Percentiles rank a stretch among this genome's conserved stretches.
Evolutionary conservation across 2,113 vertebrate genomes (phyloP).

Genomic region (Phaethornis superciliosus): DNA sequence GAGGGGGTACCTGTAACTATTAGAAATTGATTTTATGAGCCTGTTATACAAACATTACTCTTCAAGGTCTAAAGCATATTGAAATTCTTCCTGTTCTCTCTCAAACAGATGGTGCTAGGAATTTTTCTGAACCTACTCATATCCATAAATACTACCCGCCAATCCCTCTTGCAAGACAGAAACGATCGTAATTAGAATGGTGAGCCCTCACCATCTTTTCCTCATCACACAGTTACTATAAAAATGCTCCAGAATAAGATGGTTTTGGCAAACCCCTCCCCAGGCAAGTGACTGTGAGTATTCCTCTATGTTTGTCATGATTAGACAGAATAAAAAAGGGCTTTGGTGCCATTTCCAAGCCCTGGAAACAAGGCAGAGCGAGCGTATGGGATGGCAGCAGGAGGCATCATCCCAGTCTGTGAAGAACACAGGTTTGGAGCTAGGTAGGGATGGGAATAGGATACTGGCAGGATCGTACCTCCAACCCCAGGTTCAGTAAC

Average conservation of each 20-base stretch:
- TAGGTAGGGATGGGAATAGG: neutral
- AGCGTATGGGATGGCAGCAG: neutral
- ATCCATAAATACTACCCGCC: slow-evolving; percentile 79
- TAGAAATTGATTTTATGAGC: slow-evolving; percentile 81
- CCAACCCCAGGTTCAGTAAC: neutral
- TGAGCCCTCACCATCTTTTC: slow-evolving; percentile 52
- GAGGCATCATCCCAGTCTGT: neutral
- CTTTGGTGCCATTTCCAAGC: neutral
- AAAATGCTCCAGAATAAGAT: slow-evolving; percentile 26
- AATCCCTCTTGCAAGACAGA: slow-evolving; percentile 68
- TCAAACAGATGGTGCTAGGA: slow-evolving; percentile 82
- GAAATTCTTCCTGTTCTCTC: slow-evolving; percentile 80
- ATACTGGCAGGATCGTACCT: neutral
- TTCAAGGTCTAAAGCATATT: slow-evolving; percentile 76
- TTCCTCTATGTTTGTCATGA: slow-evolving; percentile 25
- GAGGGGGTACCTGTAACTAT: slow-evolving; percentile 79
- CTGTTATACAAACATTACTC: slow-evolving; percentile 76
- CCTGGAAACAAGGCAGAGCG: neutral
- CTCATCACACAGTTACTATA: slow-evolving; percentile 50
- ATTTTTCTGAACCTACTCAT: slow-evolving; percentile 74
- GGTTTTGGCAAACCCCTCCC: slow-evolving; percentile 40
- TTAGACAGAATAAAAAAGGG: neutral
- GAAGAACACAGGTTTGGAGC: neutral
- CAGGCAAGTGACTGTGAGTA: neutral
- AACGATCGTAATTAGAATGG: slow-evolving; percentile 71